Evolutionary conservation across 2,113 vertebrate species (phyloP).

Genomic region (Felis chaus): DNA sequence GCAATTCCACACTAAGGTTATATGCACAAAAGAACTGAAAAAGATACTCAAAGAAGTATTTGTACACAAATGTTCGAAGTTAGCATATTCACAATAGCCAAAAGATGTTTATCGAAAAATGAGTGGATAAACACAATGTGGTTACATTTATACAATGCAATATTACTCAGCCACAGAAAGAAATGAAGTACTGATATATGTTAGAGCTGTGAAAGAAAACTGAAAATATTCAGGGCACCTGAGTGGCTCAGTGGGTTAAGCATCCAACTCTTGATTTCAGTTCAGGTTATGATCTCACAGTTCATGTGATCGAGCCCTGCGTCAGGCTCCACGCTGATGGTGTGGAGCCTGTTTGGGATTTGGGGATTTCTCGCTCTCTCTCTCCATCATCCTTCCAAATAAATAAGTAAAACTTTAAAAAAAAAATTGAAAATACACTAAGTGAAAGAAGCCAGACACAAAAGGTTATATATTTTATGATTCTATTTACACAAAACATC

Average conservation of each 20-base stretch:
- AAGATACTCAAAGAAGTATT: background rate
- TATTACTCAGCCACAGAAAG: background rate
- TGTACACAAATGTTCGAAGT: constrained; percentile 3
- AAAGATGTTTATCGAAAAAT: background rate
- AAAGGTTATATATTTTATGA: background rate
- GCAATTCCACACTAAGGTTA: background rate
- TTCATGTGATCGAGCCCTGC: no score
- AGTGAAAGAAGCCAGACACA: background rate
- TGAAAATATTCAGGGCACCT: background rate
- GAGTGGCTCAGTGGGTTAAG: no score
- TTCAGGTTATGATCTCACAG: no score
- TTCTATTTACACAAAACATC: constrained; percentile 3
- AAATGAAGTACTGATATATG: background rate
- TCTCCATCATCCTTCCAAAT: no score
- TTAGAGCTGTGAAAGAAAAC: background rate
- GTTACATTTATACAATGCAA: background rate
- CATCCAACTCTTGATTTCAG: no score
- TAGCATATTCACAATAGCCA: background rate
- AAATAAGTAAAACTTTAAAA: no score
- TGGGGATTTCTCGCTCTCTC: no score
- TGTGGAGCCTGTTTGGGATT: no score
- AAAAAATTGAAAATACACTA: background rate
- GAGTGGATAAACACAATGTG: background rate
- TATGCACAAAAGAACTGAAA: background rate
- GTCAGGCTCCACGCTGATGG: no score